These are phyloP conservation scores for Micromesistius poutassou DNA, from an alignment of 2,797 vertebrate genomes.

Conservation along the genomic window DNA sequence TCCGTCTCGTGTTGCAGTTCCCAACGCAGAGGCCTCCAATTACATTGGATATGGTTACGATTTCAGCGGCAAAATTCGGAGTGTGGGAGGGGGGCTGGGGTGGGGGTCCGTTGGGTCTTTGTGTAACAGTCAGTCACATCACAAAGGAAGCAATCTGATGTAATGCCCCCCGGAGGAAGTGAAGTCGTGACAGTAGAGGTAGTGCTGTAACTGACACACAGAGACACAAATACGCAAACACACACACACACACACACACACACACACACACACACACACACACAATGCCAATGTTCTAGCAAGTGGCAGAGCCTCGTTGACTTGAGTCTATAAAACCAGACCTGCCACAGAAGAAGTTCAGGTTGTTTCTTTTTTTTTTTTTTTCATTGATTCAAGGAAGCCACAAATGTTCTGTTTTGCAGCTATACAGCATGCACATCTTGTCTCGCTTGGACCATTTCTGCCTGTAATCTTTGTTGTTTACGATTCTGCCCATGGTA, in stretches of 20 bases:
- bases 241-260: no score
- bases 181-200: neutral
- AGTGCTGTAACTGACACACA: neutral
- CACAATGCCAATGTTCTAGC: neutral
- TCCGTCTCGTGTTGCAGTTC: neutral
- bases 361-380: no score
- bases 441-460: no score
- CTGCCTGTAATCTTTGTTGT: no score
- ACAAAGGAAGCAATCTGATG: neutral
- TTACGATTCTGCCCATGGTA: no score
- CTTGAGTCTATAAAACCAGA: neutral
- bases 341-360: neutral
- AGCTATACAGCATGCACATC: no score
- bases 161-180: neutral
- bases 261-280: neutral
- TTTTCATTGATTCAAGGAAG: no score
- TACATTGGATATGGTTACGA: no score
- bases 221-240: neutral
- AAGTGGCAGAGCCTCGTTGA: neutral
- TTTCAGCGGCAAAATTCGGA: no score
- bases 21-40: no score
- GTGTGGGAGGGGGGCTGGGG: neutral
- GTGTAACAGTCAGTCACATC: slow-evolving; percentile 12
- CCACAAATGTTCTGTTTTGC: no score
- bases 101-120: slow-evolving; percentile 2